These are phyloP conservation scores for Anastrepha ludens DNA, from an alignment of 1,140 invertebrate genomes.

Conservation along the genomic window DNA sequence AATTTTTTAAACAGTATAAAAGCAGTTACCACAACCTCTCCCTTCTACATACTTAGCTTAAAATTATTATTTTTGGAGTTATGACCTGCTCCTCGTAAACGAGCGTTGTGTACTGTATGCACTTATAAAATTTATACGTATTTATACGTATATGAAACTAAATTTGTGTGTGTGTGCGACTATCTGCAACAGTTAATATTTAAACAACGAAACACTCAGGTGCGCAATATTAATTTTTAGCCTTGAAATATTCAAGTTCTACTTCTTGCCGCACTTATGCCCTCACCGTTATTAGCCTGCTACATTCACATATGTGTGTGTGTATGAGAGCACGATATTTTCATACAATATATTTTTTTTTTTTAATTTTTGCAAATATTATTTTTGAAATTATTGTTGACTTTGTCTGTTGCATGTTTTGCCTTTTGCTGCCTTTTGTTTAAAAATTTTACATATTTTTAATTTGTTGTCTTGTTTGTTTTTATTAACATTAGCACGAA, in stretches of 20 bases:
- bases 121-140: not conserved
- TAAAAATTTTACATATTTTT: not conserved
- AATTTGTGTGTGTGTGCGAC: not conserved
- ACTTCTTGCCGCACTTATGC: too few relatives aligned
- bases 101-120: too few relatives aligned
- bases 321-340: not conserved
- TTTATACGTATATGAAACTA: not conserved
- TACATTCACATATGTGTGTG: not conserved
- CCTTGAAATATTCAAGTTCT: conserved; percentile 47
- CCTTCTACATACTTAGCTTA: too few relatives aligned
- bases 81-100: too few relatives aligned
- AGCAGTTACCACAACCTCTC: too few relatives aligned
- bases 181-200: not conserved
- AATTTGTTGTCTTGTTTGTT: conserved; percentile 21
- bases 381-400: not conserved
- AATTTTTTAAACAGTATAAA: too few relatives aligned
- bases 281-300: not conserved
- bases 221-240: conserved; percentile 10
- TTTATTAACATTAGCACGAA: conserved; percentile 9
- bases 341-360: not conserved
- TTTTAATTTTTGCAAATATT: not conserved
- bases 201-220: conserved; percentile 18
- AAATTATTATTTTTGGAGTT: too few relatives aligned
- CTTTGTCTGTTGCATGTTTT: conserved; percentile 34
- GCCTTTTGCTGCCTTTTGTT: not conserved